Conservation (phyloP, 2,113 vertebrate species). For the Ifrita kowaldi region DNA sequence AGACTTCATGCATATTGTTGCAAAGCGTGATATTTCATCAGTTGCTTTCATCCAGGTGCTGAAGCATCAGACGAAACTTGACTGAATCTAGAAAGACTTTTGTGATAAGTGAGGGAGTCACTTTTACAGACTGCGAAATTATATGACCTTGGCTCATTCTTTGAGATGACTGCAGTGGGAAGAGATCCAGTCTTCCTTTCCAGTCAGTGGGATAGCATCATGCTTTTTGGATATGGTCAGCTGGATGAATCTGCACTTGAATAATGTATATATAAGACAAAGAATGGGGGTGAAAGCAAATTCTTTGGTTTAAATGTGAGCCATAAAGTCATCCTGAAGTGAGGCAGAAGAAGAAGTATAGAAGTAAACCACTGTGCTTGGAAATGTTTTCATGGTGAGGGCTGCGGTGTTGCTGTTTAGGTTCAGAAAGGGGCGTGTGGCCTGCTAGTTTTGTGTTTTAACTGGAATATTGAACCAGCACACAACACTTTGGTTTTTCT, state of each 20-base stretch:
- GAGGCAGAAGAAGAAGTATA: neutral
- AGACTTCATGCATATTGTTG: neutral
- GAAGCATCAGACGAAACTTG: neutral
- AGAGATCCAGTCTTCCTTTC: neutral
- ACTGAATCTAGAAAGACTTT: neutral
- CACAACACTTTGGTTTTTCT: neutral
- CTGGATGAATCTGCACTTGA: neutral
- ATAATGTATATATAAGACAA: neutral
- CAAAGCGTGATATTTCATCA: neutral
- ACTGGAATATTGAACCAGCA: neutral
- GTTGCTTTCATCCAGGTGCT: neutral
- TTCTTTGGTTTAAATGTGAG: neutral
- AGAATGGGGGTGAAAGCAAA: neutral
- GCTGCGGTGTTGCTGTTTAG: neutral
- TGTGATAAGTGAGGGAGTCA: neutral
- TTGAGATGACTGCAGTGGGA: neutral
- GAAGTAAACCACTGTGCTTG: neutral
- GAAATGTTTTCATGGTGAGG: fast-evolving
- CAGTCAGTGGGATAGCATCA: neutral
- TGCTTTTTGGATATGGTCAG: neutral
- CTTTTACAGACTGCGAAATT: neutral
- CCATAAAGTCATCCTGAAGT: neutral
- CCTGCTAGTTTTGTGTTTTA: neutral
- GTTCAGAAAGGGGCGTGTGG: neutral
- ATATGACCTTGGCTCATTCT: neutral